Evolutionary conservation across 64 coral and sea anemone species (phyloP).

Genomic region (Dendrophyllia cribrosa): DNA sequence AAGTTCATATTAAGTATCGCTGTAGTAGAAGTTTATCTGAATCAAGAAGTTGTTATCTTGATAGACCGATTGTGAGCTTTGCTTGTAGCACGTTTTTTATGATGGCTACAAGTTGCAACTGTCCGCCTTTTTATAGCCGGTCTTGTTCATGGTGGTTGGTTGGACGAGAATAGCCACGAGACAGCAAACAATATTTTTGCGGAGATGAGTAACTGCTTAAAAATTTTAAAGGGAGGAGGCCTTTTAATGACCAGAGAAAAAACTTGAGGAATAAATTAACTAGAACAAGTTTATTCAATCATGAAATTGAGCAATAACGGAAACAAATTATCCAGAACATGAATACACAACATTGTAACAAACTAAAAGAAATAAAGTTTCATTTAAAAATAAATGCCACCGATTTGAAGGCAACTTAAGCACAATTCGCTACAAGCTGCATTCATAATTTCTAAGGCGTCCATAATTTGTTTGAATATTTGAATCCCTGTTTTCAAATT

Average conservation of each 20-base stretch:
- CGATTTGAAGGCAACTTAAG: background rate
- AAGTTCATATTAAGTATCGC: background rate
- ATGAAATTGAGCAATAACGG: background rate
- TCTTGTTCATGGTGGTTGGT: too few species aligned
- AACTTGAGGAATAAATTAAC: too few species aligned
- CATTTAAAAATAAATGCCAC: background rate
- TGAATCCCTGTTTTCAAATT: background rate
- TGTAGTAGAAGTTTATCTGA: background rate
- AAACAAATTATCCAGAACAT: background rate
- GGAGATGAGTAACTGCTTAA: slow-evolving; percentile 9
- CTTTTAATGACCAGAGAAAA: background rate
- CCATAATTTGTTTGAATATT: too few species aligned
- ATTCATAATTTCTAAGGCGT: too few species aligned
- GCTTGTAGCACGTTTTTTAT: background rate
- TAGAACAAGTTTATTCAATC: background rate
- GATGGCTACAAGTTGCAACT: background rate
- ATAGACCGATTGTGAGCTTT: background rate
- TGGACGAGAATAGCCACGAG: background rate
- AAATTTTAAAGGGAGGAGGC: background rate
- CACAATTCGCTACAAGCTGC: too few species aligned
- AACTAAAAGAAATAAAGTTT: background rate
- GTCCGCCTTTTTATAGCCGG: slow-evolving; percentile 8
- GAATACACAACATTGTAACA: background rate
- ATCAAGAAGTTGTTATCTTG: background rate
- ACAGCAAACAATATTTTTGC: background rate